Conservation (phyloP, 2,888 invertebrate genomes). For the Scotopteryx bipunctaria region DNA sequence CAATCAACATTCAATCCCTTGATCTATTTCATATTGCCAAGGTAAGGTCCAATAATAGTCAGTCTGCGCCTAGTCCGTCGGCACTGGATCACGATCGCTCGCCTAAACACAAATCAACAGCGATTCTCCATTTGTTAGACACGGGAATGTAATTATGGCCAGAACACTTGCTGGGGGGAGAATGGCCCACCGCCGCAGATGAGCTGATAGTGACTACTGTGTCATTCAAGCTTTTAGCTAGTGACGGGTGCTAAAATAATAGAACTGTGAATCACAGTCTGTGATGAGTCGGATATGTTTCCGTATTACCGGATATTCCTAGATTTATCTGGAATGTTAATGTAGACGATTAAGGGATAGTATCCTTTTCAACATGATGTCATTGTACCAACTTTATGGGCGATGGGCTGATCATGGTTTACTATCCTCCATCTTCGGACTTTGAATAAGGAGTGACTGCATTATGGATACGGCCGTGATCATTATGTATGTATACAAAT, state of each 20-base stretch:
- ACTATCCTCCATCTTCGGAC: too few species aligned
- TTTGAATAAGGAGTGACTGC: too few species aligned
- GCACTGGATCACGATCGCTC: conserved; percentile 61
- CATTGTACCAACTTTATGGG: too few species aligned
- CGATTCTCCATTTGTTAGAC: conserved; percentile 85
- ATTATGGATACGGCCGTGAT: too few species aligned
- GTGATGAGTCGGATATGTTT: background rate
- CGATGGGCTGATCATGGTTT: too few species aligned
- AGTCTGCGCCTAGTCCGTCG: conserved; percentile 8
- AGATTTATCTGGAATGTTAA: too few species aligned
- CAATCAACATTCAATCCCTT: too few species aligned
- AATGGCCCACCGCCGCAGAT: conserved; percentile 43
- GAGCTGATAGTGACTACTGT: conserved; percentile 34
- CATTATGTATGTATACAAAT: too few species aligned
- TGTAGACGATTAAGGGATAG: too few species aligned
- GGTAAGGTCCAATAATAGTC: conserved; percentile 21
- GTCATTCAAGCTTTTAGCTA: conserved; percentile 56
- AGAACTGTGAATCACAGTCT: background rate
- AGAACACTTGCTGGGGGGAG: conserved; percentile 71
- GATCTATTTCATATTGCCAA: background rate
- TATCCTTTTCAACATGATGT: too few species aligned
- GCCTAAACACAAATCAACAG: conserved; percentile 84
- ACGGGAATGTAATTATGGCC: conserved; percentile 85
- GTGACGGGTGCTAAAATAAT: too few species aligned
- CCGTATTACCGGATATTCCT: too few species aligned